Evolutionary conservation across 2,797 vertebrate species (phyloP), one percentile per base, ranked within the genome.

Genomic region (Podargus strigoides): DNA sequence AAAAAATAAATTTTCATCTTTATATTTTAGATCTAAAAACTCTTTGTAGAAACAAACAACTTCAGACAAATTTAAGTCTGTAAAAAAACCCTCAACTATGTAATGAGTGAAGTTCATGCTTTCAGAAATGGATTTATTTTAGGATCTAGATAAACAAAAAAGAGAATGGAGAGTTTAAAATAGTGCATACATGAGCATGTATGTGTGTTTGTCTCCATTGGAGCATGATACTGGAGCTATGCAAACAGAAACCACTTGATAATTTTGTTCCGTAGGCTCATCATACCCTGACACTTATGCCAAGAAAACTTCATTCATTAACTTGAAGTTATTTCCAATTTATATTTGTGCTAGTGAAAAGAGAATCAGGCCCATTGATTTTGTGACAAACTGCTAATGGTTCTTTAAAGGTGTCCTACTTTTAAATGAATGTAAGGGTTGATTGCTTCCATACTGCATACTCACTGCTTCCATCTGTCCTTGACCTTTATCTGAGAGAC

Each of bases 281-380:
- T 63, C 47, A 70, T 73, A 69, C 9, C 32, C 47, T 70, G 63
- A 67, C 30, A 68, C 0, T 85, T 72, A 39, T 36, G 72, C 27
- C 70, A 92, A 82, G 80, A 87, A 92, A 85, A 74, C 44, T 80
- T 93, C 49, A 70, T 93, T 95, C 68, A 93, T 80, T 83, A 89
- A 77, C 27, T 83, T 89, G 49, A 82, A 89, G 46, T 87, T 93
- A 74, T 47, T 91, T 49, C 55, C 44, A 53, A 53, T 74, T 85
- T 73, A 30, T 82, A 37, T 70, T 82, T 87, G 20, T 76, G 19
- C 41, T 67, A 53, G 37, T 56, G 64, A 93, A 85, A 91, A 83
- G 41, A 92, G 63, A 85, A 90, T 86, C 70, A 92, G 46, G 69
- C 4, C 7, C 39, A 69, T 32, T 90, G 92, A 93, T 94, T 94